Base-by-base conservation (phyloP, 1,140 invertebrate genomes). In the Drosophila neocordata region DNA sequence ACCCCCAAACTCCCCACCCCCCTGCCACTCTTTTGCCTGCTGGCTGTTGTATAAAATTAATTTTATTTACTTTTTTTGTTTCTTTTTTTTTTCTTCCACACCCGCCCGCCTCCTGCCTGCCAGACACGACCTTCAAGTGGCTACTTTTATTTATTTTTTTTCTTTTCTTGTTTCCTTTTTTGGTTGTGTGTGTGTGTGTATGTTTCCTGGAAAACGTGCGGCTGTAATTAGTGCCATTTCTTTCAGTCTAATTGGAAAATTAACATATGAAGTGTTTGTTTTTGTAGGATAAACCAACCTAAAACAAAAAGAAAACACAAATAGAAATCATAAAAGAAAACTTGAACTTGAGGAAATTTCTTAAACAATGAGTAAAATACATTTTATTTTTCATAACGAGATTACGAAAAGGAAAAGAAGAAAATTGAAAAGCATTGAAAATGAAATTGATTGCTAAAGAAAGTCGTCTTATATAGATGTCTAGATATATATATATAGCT, bases 261-360 rank as follows among this genome's bases (percentile, higher is more conserved):
- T 88, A 88, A 88, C 84, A 88, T 88, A 88, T 89, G 79, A 88
- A 88, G 83, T 83, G 83, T 73, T 83, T 88, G 79, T 79, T 64
- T 31, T 31, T 31, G 27, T 31, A 31, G 4, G 4, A 31, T 31
- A 31, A 31, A 31, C 27, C 27, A 31, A 1, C 27, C 27, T 2
- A 24, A 4, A 31, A 31, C 27, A 31, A 31, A 3, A 31, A 31
- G 4, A 31, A 31, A 31, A 69, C 65, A 61, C 56, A 44, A 48
- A 73, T 62, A 38, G 62, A 62, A 31, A 18, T n/a, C 35, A 77
- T 59, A 52, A 51, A 66, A 72, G 44, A 73, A 41, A 73, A 69
- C 67, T 66, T 83, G 55, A 82, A 74, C 79, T 77, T 81, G 66
- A 44, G 27, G 13, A 57, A 48, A 22, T 51, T 38, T 15, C 52